Conservation (phyloP, 2,888 invertebrate genomes). For the Proisotoma minuta region DNA sequence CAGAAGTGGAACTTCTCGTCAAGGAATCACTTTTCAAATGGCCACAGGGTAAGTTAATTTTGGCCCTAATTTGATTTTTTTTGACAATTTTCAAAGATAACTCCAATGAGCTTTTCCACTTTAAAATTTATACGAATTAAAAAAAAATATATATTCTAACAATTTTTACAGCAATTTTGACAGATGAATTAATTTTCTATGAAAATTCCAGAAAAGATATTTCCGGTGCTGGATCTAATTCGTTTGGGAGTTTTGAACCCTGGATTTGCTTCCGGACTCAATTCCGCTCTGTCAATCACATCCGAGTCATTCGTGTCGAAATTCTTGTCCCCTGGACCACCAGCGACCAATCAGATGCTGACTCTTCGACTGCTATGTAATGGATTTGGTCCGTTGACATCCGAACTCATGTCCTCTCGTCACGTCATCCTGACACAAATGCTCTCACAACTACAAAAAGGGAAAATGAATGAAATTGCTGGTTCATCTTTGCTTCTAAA, state of each 20-base stretch:
- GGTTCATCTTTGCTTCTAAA: conserved; percentile 69
- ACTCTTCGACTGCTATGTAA: conserved; percentile 74
- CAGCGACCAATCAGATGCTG: conserved; percentile 73
- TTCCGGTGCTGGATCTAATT: conserved; percentile 83
- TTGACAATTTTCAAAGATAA: too few relatives aligned
- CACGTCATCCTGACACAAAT: conserved; percentile 58
- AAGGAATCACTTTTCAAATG: conserved; percentile 22
- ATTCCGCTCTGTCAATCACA: conserved; percentile 50
- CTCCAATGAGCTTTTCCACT: too few relatives aligned
- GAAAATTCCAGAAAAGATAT: conserved; percentile 62
- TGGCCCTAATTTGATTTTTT: background rate
- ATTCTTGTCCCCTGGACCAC: conserved; percentile 52
- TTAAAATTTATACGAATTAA: too few relatives aligned
- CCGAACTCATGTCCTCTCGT: conserved; percentile 59
- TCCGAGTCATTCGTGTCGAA: conserved; percentile 49
- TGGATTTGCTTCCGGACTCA: conserved; percentile 52
- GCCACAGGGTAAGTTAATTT: conserved; percentile 27
- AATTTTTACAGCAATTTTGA: too few relatives aligned
- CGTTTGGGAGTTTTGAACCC: conserved; percentile 71
- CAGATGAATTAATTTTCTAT: conserved; percentile 12
- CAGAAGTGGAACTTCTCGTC: conserved; percentile 10
- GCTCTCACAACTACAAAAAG: conserved; percentile 55
- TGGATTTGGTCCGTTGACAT: conserved; percentile 60
- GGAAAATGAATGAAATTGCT: conserved; percentile 68
- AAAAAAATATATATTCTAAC: too few relatives aligned